phyloP scores from a whole-genome alignment of 1,140 invertebrate genomes.

The Chrysopa pallens region DNA sequence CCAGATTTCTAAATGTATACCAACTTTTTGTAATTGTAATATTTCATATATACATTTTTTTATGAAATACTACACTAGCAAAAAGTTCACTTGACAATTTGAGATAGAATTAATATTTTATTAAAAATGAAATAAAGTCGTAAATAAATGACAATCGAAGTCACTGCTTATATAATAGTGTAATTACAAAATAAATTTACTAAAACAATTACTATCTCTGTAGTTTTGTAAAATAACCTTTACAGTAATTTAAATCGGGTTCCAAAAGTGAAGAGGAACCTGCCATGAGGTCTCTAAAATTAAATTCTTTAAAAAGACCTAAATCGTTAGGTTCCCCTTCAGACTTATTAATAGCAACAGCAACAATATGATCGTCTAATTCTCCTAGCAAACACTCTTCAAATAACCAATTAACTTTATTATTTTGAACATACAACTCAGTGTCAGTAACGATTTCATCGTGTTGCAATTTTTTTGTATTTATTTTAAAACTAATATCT shows the following conservation, averaged over 20 bases:
- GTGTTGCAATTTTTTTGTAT: conserved; percentile 23
- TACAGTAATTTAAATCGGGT: conserved; percentile 32
- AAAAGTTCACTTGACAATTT: too few relatives aligned
- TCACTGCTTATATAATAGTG: background rate
- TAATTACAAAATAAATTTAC: background rate
- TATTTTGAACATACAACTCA: conserved; percentile 40
- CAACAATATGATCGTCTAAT: conserved; percentile 50
- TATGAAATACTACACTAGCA: too few relatives aligned
- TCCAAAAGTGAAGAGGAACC: conserved; percentile 29
- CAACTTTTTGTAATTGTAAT: too few relatives aligned
- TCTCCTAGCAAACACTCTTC: conserved; percentile 72
- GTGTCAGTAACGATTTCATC: conserved; percentile 42
- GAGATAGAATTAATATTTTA: too few relatives aligned
- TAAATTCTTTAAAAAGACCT: conserved; percentile 1
- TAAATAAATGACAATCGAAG: background rate
- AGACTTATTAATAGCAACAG: conserved; percentile 39
- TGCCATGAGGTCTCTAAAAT: conserved; percentile 31
- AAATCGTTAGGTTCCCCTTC: conserved; percentile 5
- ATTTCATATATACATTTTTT: too few relatives aligned
- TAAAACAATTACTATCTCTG: background rate
- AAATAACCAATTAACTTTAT: conserved; percentile 57
- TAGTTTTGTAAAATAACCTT: conserved; percentile 25
- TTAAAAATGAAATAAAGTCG: conserved; percentile 1
- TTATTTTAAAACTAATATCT: conserved; percentile 54
- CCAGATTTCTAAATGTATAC: too few relatives aligned